A percentile compares a stretch with the other conserved stretches of the same genome.
Conservation (phyloP, 2,888 invertebrate genomes). For the Sycophila texana region DNA sequence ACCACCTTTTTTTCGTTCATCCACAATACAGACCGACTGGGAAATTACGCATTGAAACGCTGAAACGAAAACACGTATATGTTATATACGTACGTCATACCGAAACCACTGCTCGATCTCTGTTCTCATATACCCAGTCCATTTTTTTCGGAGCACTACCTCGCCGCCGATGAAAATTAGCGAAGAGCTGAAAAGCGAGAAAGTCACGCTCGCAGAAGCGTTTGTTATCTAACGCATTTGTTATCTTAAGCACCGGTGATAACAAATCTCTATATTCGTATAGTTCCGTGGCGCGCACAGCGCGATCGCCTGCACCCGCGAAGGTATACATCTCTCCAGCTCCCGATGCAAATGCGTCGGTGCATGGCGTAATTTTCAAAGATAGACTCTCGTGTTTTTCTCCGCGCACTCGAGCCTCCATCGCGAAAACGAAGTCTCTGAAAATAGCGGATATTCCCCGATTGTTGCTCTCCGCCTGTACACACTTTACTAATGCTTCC, state of each 20-base stretch:
- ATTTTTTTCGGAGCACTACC: background rate
- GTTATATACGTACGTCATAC: no score
- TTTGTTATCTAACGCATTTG: background rate
- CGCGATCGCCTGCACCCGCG: no score
- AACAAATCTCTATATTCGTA: conserved; percentile 36
- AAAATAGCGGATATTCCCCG: background rate
- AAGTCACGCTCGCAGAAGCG: background rate
- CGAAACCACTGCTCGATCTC: background rate
- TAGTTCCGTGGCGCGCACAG: background rate
- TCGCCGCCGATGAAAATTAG: background rate
- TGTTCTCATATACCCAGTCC: background rate
- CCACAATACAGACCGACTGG: background rate
- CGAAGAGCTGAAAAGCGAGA: background rate
- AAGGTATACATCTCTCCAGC: background rate
- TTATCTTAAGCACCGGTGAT: conserved; percentile 37
- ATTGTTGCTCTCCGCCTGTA: no score
- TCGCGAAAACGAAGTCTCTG: no score
- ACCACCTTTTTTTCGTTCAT: background rate
- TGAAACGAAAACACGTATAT: background rate
- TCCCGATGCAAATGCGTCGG: conserved; percentile 7
- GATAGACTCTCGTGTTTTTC: background rate
- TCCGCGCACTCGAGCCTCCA: background rate
- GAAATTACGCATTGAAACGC: background rate
- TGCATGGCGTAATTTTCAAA: conserved; percentile 19
- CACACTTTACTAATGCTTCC: no score